These are phyloP conservation scores for Elaphurus davidianus DNA, from an alignment of 2,113 vertebrate species.

Conservation along the genomic window DNA sequence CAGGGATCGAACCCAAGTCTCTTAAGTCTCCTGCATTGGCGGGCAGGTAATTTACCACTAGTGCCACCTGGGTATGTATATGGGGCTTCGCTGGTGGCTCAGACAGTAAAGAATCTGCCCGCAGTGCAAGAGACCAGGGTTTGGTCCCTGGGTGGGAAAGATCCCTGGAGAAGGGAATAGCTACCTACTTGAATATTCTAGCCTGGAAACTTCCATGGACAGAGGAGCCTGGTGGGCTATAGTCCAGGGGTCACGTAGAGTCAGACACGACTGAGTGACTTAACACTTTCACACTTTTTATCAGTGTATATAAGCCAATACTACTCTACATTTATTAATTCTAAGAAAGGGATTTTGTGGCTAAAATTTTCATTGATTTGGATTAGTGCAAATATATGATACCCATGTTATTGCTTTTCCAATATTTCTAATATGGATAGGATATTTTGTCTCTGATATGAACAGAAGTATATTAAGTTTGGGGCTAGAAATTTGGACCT, in stretches of 20 bases:
- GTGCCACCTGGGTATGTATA: not conserved
- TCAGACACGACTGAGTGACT: not conserved
- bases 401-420: not conserved
- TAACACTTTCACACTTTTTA: not conserved
- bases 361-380: not conserved
- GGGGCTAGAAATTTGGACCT: not conserved
- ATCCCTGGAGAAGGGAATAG: not conserved
- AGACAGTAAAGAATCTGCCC: not conserved
- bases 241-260: not conserved
- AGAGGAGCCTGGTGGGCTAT: not conserved
- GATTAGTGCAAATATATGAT: not conserved
- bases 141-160: not conserved
- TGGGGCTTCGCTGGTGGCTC: not conserved
- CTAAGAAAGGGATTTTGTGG: not conserved
- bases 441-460: not conserved
- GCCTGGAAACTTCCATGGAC: not conserved
- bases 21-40: not conserved
- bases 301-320: not conserved
- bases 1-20: not conserved
- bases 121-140: not conserved
- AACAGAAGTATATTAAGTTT: constrained; percentile 27
- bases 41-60: not conserved
- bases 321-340: not conserved
- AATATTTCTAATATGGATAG: not conserved
- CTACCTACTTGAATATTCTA: not conserved